Percentiles rank a stretch among this genome's conserved stretches.
Evolutionary conservation across 2,888 invertebrate species (phyloP).

Genomic region (Germaria angustata): DNA sequence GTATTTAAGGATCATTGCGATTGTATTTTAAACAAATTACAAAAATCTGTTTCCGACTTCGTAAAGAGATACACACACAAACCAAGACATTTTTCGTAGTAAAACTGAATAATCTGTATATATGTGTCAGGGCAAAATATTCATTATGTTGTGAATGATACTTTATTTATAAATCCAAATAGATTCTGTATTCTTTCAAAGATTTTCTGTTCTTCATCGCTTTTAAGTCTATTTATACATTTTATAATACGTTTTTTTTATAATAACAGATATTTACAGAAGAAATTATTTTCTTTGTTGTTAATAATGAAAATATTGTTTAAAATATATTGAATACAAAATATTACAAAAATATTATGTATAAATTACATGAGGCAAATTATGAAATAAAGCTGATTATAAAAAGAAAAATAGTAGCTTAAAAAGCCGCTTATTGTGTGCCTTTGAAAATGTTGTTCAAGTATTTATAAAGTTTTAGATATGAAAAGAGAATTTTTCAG

Average conservation of each 20-base stretch:
- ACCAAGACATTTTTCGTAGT: not conserved
- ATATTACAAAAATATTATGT: not conserved
- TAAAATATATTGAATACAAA: not conserved
- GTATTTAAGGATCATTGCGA: conserved; percentile 45
- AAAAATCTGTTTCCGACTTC: conserved; percentile 4
- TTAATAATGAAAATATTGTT: not conserved
- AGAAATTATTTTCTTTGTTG: conserved; percentile 27
- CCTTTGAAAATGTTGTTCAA: not conserved
- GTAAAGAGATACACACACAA: not conserved
- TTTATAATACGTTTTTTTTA: not conserved
- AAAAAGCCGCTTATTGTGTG: not conserved
- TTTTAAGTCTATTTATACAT: conserved; percentile 32
- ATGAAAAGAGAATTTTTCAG: not conserved
- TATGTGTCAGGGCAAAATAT: conserved; percentile 36
- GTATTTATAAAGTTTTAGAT: not conserved
- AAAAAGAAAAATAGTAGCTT: not conserved
- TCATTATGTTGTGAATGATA: conserved; percentile 2
- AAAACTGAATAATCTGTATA: not conserved
- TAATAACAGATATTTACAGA: not conserved
- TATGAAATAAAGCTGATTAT: not conserved
- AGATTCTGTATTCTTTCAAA: conserved; percentile 18
- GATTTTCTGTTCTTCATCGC: not conserved
- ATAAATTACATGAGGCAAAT: not conserved
- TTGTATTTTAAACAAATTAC: conserved; percentile 18
- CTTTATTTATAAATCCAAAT: conserved; percentile 37